A percentile compares a stretch with the other conserved stretches of the same genome.
Evolutionary conservation across 2,797 vertebrate species (phyloP).

Genomic region (Neosalanx taihuensis): DNA sequence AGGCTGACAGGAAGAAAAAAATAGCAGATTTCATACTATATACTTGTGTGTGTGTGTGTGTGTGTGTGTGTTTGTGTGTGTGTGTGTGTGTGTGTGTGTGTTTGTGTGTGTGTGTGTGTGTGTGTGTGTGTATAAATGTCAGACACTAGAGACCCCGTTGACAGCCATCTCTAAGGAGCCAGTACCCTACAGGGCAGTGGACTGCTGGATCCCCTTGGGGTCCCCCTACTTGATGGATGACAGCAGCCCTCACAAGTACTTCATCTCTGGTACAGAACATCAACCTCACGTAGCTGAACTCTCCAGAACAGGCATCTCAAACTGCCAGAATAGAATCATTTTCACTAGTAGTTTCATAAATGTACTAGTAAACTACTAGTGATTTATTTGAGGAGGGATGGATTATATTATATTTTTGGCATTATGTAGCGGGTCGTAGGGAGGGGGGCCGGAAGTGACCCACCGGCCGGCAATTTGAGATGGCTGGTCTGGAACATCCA

Average conservation of each 20-base stretch:
- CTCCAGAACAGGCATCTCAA: not conserved
- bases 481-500: not conserved
- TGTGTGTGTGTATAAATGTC: slow-evolving; percentile 15
- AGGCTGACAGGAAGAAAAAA: not conserved
- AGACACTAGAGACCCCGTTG: slow-evolving; percentile 47
- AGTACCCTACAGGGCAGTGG: slow-evolving; percentile 22
- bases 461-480: not conserved
- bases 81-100: too few relatives aligned
- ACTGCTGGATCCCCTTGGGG: slow-evolving; percentile 38
- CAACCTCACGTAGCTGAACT: not conserved
- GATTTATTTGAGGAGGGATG: too few relatives aligned
- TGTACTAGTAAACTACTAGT: too few relatives aligned
- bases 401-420: too few relatives aligned
- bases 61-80: too few relatives aligned
- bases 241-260: slow-evolving; percentile 74
- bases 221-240: slow-evolving; percentile 76
- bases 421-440: too few relatives aligned
- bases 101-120: not conserved
- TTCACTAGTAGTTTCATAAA: too few relatives aligned
- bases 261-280: slow-evolving; percentile 73
- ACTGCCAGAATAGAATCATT: not conserved
- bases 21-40: not conserved
- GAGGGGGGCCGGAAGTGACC: too few relatives aligned
- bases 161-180: slow-evolving; percentile 39
- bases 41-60: too few relatives aligned